Percentiles rank a stretch among this genome's conserved stretches.
Conservation (phyloP, 2,797 vertebrate species). For the Rousettus madagascariensis region DNA sequence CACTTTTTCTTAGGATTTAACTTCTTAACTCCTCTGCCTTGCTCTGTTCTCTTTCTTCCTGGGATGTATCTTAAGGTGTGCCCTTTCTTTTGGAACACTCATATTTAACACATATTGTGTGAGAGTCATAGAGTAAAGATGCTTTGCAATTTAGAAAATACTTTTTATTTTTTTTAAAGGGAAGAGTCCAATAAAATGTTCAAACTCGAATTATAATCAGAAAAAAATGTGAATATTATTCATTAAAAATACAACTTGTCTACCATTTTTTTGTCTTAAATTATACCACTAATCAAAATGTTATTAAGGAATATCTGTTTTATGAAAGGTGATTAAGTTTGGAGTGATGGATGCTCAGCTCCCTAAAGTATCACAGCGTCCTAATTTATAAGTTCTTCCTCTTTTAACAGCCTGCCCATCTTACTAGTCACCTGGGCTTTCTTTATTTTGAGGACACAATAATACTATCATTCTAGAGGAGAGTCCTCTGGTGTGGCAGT, state of each 20-base stretch:
- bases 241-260: not conserved
- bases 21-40: not conserved
- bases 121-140: not conserved
- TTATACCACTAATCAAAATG: not conserved
- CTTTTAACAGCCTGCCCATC: not conserved
- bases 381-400: not conserved
- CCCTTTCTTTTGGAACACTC: not conserved
- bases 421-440: not conserved
- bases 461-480: not conserved
- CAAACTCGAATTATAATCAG: not conserved
- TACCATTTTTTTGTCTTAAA: not conserved
- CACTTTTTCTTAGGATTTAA: not conserved
- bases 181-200: not conserved
- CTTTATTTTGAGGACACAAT: not conserved
- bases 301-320: not conserved
- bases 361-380: not conserved
- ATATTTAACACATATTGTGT: not conserved
- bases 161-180: not conserved
- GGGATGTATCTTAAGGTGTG: not conserved
- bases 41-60: not conserved
- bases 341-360: not conserved
- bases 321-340: conserved; percentile 22
- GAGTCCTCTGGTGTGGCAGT: not conserved
- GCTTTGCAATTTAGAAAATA: not conserved
- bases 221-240: not conserved